phyloP scores from a whole-genome alignment of 1,140 invertebrate genomes.

The Zeugodacus cucurbitae region DNA sequence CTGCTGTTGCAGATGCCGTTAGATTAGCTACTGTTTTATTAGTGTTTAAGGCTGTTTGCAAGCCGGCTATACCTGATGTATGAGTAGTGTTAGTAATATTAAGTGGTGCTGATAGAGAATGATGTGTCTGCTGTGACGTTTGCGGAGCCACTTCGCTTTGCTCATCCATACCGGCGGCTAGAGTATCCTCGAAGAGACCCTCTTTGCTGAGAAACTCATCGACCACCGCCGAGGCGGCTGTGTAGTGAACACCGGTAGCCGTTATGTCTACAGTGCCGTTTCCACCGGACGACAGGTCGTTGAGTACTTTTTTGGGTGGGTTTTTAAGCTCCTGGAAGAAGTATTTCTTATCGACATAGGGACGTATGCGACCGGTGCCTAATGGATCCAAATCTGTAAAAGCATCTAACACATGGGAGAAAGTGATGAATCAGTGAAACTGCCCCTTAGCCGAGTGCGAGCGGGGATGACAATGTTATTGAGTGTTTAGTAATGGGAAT shows the following conservation, averaged over 20 bases:
- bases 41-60: slow-evolving; percentile 19
- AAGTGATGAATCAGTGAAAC: slow-evolving; percentile 44
- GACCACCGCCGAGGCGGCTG: slow-evolving; percentile 43
- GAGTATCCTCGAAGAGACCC: slow-evolving; percentile 51
- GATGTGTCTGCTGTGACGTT: neutral
- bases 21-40: neutral
- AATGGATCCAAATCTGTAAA: slow-evolving; percentile 93
- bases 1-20: slow-evolving; percentile 18
- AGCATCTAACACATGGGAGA: slow-evolving; percentile 73
- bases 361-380: slow-evolving; percentile 87
- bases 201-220: slow-evolving; percentile 54
- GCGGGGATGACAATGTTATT: neutral
- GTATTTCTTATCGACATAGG: slow-evolving; percentile 93
- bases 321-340: slow-evolving; percentile 95
- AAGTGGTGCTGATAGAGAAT: neutral
- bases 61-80: slow-evolving; percentile 35
- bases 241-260: slow-evolving; percentile 8
- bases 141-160: neutral
- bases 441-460: neutral
- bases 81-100: slow-evolving; percentile 25
- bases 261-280: slow-evolving; percentile 25
- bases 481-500: neutral
- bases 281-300: slow-evolving; percentile 72
- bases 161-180: neutral
- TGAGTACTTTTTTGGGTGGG: slow-evolving; percentile 89